A percentile compares a stretch with the other conserved stretches of the same genome.
phyloP scores from a whole-genome alignment of 2,797 vertebrate genomes.

The Ceryle rudis region DNA sequence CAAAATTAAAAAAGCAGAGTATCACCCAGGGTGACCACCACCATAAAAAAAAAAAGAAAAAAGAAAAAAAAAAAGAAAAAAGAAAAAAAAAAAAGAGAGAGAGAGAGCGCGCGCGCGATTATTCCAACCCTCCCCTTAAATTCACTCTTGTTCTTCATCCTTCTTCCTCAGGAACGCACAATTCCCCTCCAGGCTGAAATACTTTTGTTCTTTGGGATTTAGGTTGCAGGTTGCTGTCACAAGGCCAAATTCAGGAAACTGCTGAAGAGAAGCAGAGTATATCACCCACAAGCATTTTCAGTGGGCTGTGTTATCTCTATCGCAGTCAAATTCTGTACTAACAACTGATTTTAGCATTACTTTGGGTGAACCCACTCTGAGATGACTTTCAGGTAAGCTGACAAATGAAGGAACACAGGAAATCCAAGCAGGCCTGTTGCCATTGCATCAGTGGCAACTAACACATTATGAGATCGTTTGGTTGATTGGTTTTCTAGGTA shows the following conservation, averaged over 20 bases:
- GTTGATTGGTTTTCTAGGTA: constrained; percentile 13
- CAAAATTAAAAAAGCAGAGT: no score
- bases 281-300: background rate
- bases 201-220: background rate
- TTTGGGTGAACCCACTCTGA: background rate
- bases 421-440: background rate
- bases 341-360: background rate
- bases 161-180: background rate
- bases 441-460: background rate
- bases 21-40: background rate
- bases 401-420: background rate
- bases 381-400: background rate
- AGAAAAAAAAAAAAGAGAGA: no score
- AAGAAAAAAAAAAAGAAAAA: no score
- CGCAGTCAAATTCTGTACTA: background rate
- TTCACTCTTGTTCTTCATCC: background rate
- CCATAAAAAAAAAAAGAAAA: background rate
- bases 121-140: background rate
- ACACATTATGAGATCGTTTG: fast-evolving
- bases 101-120: no score
- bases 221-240: background rate
- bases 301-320: background rate
- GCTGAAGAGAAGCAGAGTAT: background rate
- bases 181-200: background rate
- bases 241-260: background rate